A percentile compares a stretch with the other conserved stretches of the same genome.
Conservation (phyloP, 2,113 vertebrate genomes). For the Lepisosteus oculatus region DNA sequence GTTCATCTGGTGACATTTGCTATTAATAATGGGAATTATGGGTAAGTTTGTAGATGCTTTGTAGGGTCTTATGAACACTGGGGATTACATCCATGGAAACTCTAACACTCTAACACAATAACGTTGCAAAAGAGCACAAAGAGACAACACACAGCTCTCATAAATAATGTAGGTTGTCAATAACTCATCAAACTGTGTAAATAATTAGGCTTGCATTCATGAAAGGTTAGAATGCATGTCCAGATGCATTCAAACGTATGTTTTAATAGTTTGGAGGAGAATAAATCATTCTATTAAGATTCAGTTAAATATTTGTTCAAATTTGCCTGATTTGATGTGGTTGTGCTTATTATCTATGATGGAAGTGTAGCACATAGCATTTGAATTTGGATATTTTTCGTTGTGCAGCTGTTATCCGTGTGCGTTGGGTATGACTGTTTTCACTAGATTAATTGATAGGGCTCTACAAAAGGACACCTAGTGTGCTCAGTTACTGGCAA, state of each 20-base stretch:
- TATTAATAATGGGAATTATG: slow-evolving; percentile 28
- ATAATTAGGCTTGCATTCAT: slow-evolving; percentile 1
- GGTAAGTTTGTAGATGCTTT: slow-evolving; percentile 31
- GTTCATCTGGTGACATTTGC: slow-evolving; percentile 29
- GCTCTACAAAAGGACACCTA: too few species aligned
- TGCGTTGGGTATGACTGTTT: too few species aligned
- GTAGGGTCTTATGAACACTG: not conserved
- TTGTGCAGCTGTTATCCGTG: too few species aligned
- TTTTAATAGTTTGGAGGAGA: not conserved
- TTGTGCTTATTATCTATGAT: too few species aligned
- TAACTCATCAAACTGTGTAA: slow-evolving; percentile 33
- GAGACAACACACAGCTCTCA: slow-evolving; percentile 17
- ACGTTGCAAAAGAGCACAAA: slow-evolving; percentile 27
- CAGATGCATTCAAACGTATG: not conserved
- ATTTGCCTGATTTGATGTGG: not conserved
- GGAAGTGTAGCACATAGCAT: too few species aligned
- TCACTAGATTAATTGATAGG: too few species aligned
- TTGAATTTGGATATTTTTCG: too few species aligned
- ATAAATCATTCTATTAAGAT: too few species aligned
- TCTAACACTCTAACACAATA: slow-evolving; percentile 22
- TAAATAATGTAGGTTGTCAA: slow-evolving; percentile 24
- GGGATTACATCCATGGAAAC: slow-evolving; percentile 39
- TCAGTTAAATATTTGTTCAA: not conserved
- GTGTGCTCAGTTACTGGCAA: too few species aligned
- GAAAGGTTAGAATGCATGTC: not conserved